A percentile compares a stretch with the other conserved stretches of the same genome.
phyloP scores from a whole-genome alignment of 2,113 vertebrate species.

The Microcebus jonahi region DNA sequence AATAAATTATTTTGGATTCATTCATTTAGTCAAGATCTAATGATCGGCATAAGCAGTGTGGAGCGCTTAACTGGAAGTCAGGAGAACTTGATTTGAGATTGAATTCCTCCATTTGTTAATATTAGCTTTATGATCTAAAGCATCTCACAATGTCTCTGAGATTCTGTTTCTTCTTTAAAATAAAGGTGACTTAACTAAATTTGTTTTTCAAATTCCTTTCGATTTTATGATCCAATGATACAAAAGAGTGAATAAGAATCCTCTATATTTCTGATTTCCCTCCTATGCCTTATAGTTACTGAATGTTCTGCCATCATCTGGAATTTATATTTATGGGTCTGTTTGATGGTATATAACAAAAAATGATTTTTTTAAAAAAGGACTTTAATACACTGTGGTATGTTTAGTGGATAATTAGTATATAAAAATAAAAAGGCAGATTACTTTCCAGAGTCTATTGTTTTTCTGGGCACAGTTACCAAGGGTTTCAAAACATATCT shows the following conservation, averaged over 20 bases:
- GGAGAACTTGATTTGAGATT: not conserved
- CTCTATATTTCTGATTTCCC: not conserved
- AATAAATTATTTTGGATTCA: not conserved
- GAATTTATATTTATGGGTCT: not conserved
- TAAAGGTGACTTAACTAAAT: not conserved
- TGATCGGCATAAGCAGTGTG: not conserved
- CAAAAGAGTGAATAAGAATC: not conserved
- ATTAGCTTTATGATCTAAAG: not conserved
- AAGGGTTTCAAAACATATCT: constrained; percentile 48
- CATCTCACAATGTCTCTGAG: not conserved
- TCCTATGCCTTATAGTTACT: not conserved
- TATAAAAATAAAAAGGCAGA: constrained; percentile 18
- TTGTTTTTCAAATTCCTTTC: not conserved
- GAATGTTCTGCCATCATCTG: not conserved
- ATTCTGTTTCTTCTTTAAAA: constrained; percentile 22
- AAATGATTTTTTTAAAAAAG: constrained; percentile 1
- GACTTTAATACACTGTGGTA: not conserved
- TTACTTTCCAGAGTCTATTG: constrained; percentile 15
- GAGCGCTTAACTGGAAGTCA: not conserved
- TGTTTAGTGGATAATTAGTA: constrained; percentile 40
- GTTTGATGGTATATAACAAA: not conserved
- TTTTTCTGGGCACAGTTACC: constrained; percentile 37
- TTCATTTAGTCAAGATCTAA: not conserved
- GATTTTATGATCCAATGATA: not conserved
- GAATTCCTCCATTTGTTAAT: not conserved